These are phyloP conservation scores for Planiliza haematocheilus DNA, from an alignment of 2,113 vertebrate species.

Conservation along the genomic window DNA sequence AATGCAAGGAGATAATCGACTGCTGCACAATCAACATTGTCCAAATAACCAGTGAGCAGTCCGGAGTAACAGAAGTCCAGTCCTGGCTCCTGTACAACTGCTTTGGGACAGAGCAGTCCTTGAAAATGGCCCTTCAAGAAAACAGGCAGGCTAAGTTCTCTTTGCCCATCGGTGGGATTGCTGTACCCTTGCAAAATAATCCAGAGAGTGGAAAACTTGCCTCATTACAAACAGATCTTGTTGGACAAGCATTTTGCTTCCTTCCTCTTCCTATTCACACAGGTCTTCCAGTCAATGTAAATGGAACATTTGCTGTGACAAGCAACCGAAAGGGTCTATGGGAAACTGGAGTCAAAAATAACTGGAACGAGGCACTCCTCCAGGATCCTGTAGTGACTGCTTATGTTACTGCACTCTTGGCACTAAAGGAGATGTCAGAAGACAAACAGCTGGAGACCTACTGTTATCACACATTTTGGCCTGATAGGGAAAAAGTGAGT, in stretches of 20 bases:
- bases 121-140: constrained; percentile 75
- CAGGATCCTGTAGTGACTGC: constrained; percentile 77
- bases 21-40: constrained; percentile 69
- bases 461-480: constrained; percentile 86
- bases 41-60: constrained; percentile 69
- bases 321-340: constrained; percentile 89
- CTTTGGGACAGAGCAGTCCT: constrained; percentile 76
- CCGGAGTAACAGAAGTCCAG: constrained; percentile 33
- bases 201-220: constrained; percentile 69
- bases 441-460: constrained; percentile 80
- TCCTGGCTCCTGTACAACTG: constrained; percentile 86
- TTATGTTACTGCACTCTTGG: constrained; percentile 80
- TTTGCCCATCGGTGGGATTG: constrained; percentile 84
- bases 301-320: constrained; percentile 87
- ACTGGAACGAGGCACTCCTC: constrained; percentile 87
- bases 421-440: constrained; percentile 81
- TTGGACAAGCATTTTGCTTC: constrained; percentile 87
- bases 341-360: constrained; percentile 76
- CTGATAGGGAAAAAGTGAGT: constrained; percentile 74
- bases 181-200: constrained; percentile 81
- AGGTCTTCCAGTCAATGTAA: constrained; percentile 87
- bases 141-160: constrained; percentile 66
- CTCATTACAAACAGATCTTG: constrained; percentile 47
- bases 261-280: constrained; percentile 86
- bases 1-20: constrained; percentile 71